phyloP scores from a whole-genome alignment of 2,113 vertebrate genomes.

The Oncorhynchus clarkii region DNA sequence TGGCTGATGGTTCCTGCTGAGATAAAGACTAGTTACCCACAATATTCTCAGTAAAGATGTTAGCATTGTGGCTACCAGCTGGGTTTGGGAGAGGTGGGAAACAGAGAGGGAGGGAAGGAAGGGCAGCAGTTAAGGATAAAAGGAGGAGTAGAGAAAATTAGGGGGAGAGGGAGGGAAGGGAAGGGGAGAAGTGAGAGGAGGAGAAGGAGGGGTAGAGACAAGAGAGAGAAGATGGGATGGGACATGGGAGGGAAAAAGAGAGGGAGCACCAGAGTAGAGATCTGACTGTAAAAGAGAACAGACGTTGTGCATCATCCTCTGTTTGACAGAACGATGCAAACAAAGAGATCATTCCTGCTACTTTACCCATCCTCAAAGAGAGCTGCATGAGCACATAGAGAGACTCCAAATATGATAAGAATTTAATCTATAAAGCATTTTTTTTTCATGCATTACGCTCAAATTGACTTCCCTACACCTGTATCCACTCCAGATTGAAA shows the following conservation, averaged over 20 bases:
- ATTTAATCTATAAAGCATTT: too few species aligned
- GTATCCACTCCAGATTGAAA: conserved; percentile 57
- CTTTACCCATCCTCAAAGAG: not conserved
- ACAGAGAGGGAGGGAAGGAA: conserved; percentile 1
- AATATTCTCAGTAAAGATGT: conserved; percentile 19
- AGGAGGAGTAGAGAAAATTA: conserved; percentile 2
- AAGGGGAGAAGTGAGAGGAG: not conserved
- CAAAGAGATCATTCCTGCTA: not conserved
- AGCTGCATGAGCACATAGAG: too few species aligned
- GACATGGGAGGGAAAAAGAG: conserved; percentile 5
- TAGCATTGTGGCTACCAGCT: conserved; percentile 26
- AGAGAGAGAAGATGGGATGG: not conserved
- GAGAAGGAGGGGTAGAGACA: conserved; percentile 1
- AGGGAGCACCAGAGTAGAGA: not conserved
- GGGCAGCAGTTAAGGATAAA: not conserved
- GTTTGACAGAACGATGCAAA: not conserved
- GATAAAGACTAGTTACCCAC: conserved; percentile 44
- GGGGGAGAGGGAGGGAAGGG: not conserved
- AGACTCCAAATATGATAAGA: too few species aligned
- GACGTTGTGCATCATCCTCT: too few species aligned
- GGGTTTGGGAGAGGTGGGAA: not conserved
- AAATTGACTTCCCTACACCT: conserved; percentile 47
- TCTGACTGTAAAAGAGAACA: not conserved
- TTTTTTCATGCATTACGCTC: too few species aligned
- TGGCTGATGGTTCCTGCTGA: conserved; percentile 45